These are phyloP conservation scores for Brachionus calyciflorus DNA, from an alignment of 1,140 invertebrate species.

Conservation along the genomic window DNA sequence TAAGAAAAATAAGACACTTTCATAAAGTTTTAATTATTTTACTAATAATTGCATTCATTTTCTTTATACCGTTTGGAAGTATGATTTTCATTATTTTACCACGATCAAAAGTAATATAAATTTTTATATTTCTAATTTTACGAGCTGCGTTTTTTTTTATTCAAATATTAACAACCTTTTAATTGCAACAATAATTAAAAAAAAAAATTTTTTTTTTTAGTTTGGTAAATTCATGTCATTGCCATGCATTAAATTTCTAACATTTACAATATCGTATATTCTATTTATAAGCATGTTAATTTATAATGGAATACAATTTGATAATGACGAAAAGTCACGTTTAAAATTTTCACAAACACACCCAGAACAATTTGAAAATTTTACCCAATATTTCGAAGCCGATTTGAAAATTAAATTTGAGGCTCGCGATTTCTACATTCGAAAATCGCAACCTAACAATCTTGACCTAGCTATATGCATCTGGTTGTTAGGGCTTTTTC, in stretches of 20 bases:
- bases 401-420: constrained; percentile 3
- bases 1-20: constrained; percentile 29
- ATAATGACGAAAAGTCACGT: not conserved
- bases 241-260: constrained; percentile 58
- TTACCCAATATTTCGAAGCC: not conserved
- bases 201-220: constrained; percentile 49
- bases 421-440: constrained; percentile 1
- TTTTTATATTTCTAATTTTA: no score
- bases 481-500: constrained; percentile 52
- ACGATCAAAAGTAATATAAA: constrained; percentile 8
- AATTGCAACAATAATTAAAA: not conserved
- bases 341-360: not conserved
- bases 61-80: constrained; percentile 32
- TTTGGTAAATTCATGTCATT: constrained; percentile 52
- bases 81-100: constrained; percentile 32
- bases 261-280: constrained; percentile 65
- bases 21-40: constrained; percentile 26
- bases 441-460: not conserved
- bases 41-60: constrained; percentile 33
- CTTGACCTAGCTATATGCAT: constrained; percentile 37
- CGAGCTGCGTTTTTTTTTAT: no score
- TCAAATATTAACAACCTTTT: no score
- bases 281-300: constrained; percentile 68
- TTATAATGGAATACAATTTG: constrained; percentile 47
- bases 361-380: not conserved